Evolutionary conservation across 2,888 invertebrate species (phyloP).

Genomic region (Vanessa cardui): DNA sequence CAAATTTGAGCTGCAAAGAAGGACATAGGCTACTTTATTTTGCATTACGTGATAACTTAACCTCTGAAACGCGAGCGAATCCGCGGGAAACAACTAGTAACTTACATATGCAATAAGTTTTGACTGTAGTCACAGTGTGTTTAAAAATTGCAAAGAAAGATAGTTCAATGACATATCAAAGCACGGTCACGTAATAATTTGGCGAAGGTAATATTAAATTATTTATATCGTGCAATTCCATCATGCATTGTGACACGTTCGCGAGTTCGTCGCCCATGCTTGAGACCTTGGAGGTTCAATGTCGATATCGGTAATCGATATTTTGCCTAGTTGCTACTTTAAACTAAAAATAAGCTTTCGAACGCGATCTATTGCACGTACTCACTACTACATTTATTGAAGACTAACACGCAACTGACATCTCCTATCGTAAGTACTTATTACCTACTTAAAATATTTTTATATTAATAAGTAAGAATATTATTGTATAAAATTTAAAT

Average conservation of each 20-base stretch:
- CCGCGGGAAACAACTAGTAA: too few species aligned
- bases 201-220: conserved; percentile 16
- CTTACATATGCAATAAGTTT: too few species aligned
- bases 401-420: background rate
- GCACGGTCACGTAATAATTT: conserved; percentile 10
- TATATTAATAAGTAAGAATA: background rate
- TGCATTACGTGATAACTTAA: too few species aligned
- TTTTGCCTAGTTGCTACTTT: conserved; percentile 51
- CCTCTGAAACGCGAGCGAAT: too few species aligned
- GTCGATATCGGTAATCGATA: conserved; percentile 65
- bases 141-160: background rate
- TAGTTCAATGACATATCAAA: background rate
- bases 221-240: conserved; percentile 13
- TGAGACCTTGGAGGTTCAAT: conserved; percentile 67
- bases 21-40: too few species aligned
- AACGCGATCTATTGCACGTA: conserved; percentile 15
- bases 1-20: too few species aligned
- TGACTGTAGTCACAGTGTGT: too few species aligned
- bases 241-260: conserved; percentile 23
- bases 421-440: background rate
- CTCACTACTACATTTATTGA: background rate
- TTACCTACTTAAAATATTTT: background rate
- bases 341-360: conserved; percentile 18
- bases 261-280: conserved; percentile 10
- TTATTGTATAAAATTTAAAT: too few species aligned